Evolutionary conservation across 2,113 vertebrate species (phyloP).

Genomic region (Carlito syrichta): DNA sequence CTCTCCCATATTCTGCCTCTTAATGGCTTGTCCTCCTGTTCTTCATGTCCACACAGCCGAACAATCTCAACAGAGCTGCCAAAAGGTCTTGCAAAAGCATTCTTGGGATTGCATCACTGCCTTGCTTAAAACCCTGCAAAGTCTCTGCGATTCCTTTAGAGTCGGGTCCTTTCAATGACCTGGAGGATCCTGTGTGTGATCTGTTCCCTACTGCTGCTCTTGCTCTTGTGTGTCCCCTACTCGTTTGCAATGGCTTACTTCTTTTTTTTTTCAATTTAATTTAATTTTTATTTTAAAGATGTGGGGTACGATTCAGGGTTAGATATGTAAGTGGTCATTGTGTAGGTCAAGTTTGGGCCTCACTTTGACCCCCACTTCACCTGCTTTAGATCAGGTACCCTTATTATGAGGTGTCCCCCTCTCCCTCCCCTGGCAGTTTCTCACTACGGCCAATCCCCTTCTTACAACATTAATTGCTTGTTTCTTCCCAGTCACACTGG

Average conservation of each 20-base stretch:
- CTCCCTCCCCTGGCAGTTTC: no score
- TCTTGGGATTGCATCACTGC: background rate
- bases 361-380: no score
- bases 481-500: background rate
- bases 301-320: no score
- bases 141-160: background rate
- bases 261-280: no score
- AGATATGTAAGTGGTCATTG: no score
- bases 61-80: background rate
- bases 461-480: background rate
- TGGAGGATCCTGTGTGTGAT: background rate
- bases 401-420: no score
- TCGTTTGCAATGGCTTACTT: background rate
- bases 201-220: background rate
- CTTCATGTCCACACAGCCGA: background rate
- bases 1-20: background rate
- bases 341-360: no score
- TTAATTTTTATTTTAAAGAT: no score
- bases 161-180: background rate
- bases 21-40: background rate
- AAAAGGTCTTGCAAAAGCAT: background rate
- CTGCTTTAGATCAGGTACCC: no score
- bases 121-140: background rate
- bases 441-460: no score
- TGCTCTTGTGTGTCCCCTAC: rapidly evolving